Evolutionary conservation across 2,888 invertebrate species (phyloP), one percentile per base, ranked within the genome.

Genomic region (Lathronympha strigana): DNA sequence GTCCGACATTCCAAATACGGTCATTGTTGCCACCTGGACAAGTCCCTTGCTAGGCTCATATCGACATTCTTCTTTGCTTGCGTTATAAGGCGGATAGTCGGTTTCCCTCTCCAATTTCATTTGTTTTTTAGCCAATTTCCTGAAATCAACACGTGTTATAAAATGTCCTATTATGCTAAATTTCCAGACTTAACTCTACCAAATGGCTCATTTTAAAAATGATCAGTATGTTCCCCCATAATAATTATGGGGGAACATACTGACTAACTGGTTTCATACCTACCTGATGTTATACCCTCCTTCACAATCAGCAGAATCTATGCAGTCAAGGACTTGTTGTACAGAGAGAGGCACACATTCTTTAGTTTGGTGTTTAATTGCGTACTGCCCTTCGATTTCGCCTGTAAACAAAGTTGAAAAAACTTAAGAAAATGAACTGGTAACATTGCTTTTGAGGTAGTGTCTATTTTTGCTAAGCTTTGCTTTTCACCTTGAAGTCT

Each of bases 241-340:
- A 4, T 38, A 36, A 8, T 17, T 40, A 36, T 36, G 15, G 8
- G 1, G 15, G 15, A 45, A 63, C 36, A 25, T 66, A 67, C 69
- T 60, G 15, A 11, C 64, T 54, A 49, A 54, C 61, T 4, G 4
- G 1, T 21, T 51, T 1, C 21, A 54, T 61, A n/a, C n/a, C n/a
- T n/a, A n/a, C n/a, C n/a, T n/a, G n/a, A n/a, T n/a, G n/a, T n/a
- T n/a, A 0, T 5, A 5, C 9, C 68, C 68, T 19, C 67, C 68
- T 0, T 8, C 0, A n/a, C 67, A 63, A 0, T 21, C 11, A 2
- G 45, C 47, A 15, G 8, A 4, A 2, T 4, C 0, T 25, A 67
- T 54, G 21, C 76, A 76, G 55, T 75, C 76, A 0, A 74, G 23
- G 6, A 68, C 36, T 38, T 74, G 72, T 15, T 72, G 70, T 33